A percentile compares a stretch with the other conserved stretches of the same genome.
Conservation (phyloP, 2,113 vertebrate genomes). For the Poecilia latipinna region DNA sequence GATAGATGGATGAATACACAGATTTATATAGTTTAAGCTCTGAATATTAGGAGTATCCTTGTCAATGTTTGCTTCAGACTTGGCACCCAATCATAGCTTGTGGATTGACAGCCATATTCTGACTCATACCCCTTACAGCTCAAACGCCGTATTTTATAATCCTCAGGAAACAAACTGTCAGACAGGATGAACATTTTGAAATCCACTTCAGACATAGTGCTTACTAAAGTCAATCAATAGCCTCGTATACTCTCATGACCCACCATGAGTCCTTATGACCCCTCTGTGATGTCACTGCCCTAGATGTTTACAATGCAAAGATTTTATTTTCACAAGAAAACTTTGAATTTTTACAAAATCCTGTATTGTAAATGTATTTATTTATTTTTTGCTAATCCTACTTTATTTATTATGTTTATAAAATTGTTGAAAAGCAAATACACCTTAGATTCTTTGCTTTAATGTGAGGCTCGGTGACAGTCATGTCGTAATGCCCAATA, state of each 20-base stretch:
- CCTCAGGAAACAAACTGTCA: too few species aligned
- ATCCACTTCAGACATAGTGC: too few species aligned
- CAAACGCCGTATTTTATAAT: background rate
- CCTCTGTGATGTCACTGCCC: background rate
- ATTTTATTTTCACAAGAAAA: background rate
- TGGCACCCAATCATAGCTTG: too few species aligned
- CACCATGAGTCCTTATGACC: too few species aligned
- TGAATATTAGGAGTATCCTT: background rate
- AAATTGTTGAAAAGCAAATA: background rate
- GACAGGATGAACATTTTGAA: too few species aligned
- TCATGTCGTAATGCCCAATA: constrained; percentile 42
- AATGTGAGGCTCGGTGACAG: constrained; percentile 29
- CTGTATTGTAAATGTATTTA: background rate
- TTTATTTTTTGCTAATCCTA: background rate
- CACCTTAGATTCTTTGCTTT: background rate
- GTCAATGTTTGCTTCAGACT: background rate
- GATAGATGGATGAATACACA: too few species aligned
- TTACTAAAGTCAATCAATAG: background rate
- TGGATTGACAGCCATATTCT: too few species aligned
- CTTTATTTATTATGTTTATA: background rate
- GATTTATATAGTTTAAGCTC: background rate
- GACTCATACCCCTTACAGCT: background rate
- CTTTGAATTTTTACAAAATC: background rate
- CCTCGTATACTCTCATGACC: too few species aligned
- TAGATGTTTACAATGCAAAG: background rate